These are phyloP conservation scores for Eremophila alpestris DNA, from an alignment of 2,797 vertebrate genomes.

Conservation along the genomic window DNA sequence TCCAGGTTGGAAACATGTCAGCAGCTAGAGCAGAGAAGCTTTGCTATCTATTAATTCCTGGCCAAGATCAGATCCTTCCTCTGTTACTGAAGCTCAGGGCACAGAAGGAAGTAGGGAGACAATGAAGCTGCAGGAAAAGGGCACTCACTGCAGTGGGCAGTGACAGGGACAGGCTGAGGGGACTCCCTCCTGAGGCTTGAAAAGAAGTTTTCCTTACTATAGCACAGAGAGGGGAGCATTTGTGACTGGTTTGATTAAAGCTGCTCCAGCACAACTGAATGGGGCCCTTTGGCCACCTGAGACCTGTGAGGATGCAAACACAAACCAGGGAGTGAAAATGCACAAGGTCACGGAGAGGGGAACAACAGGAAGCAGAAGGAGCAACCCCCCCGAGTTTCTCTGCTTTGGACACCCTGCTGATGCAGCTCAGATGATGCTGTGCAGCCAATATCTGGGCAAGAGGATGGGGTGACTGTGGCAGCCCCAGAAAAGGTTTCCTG, in stretches of 20 bases:
- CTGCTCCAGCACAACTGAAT: neutral
- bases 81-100: neutral
- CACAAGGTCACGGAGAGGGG: neutral
- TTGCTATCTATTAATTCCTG: neutral
- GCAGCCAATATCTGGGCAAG: neutral
- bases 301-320: neutral
- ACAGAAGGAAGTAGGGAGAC: neutral
- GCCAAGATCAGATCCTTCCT: neutral
- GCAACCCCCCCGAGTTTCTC: neutral
- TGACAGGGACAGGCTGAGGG: neutral
- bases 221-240: neutral
- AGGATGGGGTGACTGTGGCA: neutral
- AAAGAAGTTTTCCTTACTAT: neutral
- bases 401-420: neutral
- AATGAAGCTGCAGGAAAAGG: neutral
- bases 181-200: neutral
- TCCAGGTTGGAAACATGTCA: conserved; percentile 30
- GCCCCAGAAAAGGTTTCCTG: neutral
- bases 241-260: neutral
- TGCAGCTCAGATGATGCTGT: neutral
- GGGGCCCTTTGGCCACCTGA: neutral
- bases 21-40: neutral
- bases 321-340: neutral
- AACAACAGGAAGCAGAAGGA: neutral
- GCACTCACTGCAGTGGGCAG: rapidly evolving